Evolutionary conservation across 1,140 invertebrate species (phyloP).

Genomic region (Pristionchus pacificus): DNA sequence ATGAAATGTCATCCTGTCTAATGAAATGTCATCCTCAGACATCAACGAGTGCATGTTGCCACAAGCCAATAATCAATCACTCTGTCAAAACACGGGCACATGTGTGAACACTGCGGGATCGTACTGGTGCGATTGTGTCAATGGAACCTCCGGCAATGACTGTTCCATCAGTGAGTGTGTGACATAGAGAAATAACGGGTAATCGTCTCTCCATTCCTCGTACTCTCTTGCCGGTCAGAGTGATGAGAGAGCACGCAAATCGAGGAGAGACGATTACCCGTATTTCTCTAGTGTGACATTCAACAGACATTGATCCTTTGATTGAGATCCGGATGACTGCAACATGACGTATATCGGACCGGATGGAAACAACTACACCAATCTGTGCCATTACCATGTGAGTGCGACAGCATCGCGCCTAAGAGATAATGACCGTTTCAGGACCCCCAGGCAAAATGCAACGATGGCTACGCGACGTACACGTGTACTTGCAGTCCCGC

Average conservation of each 20-base stretch:
- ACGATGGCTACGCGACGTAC: background rate
- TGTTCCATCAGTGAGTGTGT: background rate
- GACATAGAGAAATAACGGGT: no score
- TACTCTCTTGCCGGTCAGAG: no score
- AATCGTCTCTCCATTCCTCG: no score
- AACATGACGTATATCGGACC: no score
- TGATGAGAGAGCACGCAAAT: no score
- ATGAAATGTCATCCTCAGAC: background rate
- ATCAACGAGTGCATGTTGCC: background rate
- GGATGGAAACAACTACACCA: no score
- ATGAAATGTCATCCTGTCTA: background rate
- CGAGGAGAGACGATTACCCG: no score
- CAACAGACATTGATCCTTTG: no score
- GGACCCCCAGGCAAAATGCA: background rate
- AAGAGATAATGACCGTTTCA: background rate
- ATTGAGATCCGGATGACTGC: background rate
- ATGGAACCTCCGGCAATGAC: background rate
- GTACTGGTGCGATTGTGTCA: background rate
- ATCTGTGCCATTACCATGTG: no score
- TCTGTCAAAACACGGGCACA: background rate
- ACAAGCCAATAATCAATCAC: no score
- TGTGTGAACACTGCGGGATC: background rate
- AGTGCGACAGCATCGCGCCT: no score
- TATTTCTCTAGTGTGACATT: no score
- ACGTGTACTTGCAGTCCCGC: background rate